Evolutionary conservation across 2,797 vertebrate species (phyloP).

Genomic region (Scarus forsteni): DNA sequence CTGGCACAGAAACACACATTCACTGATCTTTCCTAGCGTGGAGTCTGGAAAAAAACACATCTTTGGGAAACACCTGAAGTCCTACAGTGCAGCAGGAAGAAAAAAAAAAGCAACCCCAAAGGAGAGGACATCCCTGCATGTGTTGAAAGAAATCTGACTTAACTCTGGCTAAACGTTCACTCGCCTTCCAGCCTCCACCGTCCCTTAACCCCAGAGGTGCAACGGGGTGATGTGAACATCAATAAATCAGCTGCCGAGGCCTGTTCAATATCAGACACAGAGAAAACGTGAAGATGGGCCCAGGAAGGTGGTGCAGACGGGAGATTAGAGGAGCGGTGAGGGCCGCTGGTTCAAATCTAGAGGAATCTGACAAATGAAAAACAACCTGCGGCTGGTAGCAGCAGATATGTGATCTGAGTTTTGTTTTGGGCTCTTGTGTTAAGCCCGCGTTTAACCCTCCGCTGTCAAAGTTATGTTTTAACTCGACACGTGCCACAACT

Average conservation of each 20-base stretch:
- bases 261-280: conserved; percentile 75
- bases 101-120: conserved; percentile 28
- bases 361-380: conserved; percentile 29
- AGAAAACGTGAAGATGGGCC: conserved; percentile 52
- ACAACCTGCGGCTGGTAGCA: conserved; percentile 4
- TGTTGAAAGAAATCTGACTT: conserved; percentile 75
- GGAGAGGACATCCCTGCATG: conserved; percentile 65
- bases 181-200: conserved; percentile 60
- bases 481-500: too few species aligned
- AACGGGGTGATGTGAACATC: conserved; percentile 65
- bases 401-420: too few species aligned
- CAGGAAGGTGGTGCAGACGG: conserved; percentile 47
- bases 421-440: too few species aligned
- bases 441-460: too few species aligned
- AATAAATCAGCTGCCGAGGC: conserved; percentile 73
- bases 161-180: conserved; percentile 73
- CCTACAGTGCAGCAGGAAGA: conserved; percentile 36
- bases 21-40: conserved; percentile 28
- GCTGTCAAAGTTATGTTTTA: too few species aligned
- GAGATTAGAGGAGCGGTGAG: conserved; percentile 51
- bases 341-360: conserved; percentile 50
- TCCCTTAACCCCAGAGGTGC: conserved; percentile 71
- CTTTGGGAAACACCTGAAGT: conserved; percentile 65
- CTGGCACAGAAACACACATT: conserved; percentile 61
- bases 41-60: conserved; percentile 5